Percentiles rank a stretch among this genome's conserved stretches.
Evolutionary conservation across 2,113 vertebrate genomes (phyloP).

Genomic region (Petromus typicus): DNA sequence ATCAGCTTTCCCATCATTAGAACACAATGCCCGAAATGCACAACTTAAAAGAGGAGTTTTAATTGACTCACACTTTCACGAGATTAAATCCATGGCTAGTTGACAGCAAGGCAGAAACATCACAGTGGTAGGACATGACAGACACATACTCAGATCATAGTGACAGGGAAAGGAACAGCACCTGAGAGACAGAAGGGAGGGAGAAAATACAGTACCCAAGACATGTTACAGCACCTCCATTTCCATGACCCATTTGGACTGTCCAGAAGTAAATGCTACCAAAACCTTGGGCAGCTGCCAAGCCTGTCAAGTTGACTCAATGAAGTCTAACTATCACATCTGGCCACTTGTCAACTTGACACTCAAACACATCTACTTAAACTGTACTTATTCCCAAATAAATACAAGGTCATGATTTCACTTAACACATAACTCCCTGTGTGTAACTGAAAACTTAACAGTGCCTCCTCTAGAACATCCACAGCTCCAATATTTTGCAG

Average conservation of each 20-base stretch:
- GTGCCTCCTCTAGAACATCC: too few species aligned
- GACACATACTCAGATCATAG: not conserved
- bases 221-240: not conserved
- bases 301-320: not conserved
- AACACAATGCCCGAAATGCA: not conserved
- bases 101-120: not conserved
- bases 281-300: not conserved
- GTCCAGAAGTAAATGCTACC: not conserved
- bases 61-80: not conserved
- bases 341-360: too few species aligned
- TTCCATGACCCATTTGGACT: not conserved
- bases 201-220: not conserved
- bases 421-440: too few species aligned
- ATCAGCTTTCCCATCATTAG: not conserved
- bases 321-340: not conserved
- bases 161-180: not conserved
- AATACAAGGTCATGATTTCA: too few species aligned
- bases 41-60: not conserved
- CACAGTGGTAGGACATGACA: not conserved
- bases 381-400: too few species aligned
- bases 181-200: not conserved
- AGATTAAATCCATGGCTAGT: not conserved
- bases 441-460: too few species aligned
- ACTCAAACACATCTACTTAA: too few species aligned
- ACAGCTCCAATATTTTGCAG: too few species aligned